Evolutionary conservation across 92 coral and sea anemone genomes (phyloP), one percentile per base, ranked within the genome.

Genomic region (Isaurus tuberculatus): DNA sequence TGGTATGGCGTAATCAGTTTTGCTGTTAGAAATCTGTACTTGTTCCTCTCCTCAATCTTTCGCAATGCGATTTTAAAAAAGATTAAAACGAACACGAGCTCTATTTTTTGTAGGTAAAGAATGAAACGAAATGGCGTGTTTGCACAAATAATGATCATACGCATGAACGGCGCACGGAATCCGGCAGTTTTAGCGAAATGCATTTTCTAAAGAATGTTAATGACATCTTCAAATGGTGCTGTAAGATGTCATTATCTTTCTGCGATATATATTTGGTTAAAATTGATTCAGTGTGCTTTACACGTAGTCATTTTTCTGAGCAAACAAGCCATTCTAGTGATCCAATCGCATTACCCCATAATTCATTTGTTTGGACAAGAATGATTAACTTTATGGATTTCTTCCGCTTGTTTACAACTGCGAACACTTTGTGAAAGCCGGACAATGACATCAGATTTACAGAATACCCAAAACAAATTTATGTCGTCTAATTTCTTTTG

Each of bases 341-440:
- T n/a, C 82, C 82, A 77, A 77, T 77, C 58, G 70, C 82, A 2
- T 58, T 25, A 53, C 60, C 8, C 32, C 14, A 4, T 77, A 31
- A 70, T 74, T 69, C 78, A 79, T 74, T 85, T 91, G 97, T 93
- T 93, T 91, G 71, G 75, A 80, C 49, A 81, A 84, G 79, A 73
- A 93, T 89, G 89, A 93, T 93, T 91, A 78, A 61, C 70, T 36
- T 51, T 51, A 49, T 75, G 71, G 43, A 37, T 82, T 77, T 84
- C 88, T 73, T 88, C 88, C 86, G 91, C 70, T 83, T 81, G 69
- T 73, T 84, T 58, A 82, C 27, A 44, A 58, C 48, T 30, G 15
- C 31, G 58, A 65, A 57, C 73, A 73, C 57, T 84, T 84, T 58
- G 57, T 73, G 79, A 57, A 84, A 84, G 87, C 33, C 31, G 19